phyloP scores from a whole-genome alignment of 2,888 invertebrate genomes.

The Liposcelis brunnea region DNA sequence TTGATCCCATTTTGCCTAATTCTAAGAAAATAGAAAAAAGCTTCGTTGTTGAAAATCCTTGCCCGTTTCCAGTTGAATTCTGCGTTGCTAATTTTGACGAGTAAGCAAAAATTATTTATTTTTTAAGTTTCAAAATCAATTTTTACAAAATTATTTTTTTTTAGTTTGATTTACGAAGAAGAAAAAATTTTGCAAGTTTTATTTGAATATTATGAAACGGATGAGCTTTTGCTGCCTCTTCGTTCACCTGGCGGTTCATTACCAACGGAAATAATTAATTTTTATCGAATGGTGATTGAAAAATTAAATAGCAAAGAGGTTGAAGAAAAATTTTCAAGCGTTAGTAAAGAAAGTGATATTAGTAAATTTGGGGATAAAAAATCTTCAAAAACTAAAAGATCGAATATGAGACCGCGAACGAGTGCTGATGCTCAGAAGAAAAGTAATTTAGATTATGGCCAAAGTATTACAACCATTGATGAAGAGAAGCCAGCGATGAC shows the following conservation, averaged over 20 bases:
- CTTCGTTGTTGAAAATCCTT: slow-evolving; percentile 43
- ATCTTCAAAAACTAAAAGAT: slow-evolving; percentile 17
- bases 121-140: neutral
- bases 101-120: slow-evolving; percentile 27
- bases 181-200: slow-evolving; percentile 23
- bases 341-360: slow-evolving; percentile 10
- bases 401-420: slow-evolving; percentile 17
- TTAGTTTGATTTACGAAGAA: slow-evolving; percentile 24
- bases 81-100: slow-evolving; percentile 48
- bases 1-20: slow-evolving; percentile 45
- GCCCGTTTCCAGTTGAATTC: slow-evolving; percentile 46
- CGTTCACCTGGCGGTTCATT: slow-evolving; percentile 23
- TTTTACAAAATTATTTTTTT: slow-evolving; percentile 13
- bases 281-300: slow-evolving; percentile 8
- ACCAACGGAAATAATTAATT: slow-evolving; percentile 17
- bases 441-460: too few relatives aligned
- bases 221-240: slow-evolving; percentile 26
- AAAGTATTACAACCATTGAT: too few relatives aligned
- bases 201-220: slow-evolving; percentile 24
- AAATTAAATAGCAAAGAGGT: too few relatives aligned
- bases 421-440: neutral
- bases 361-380: slow-evolving; percentile 11
- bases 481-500: too few relatives aligned
- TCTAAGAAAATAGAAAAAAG: slow-evolving; percentile 36
- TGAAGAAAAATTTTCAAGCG: neutral